Evolutionary conservation across 2,888 invertebrate species (phyloP).

Genomic region (Melanchra persicariae): DNA sequence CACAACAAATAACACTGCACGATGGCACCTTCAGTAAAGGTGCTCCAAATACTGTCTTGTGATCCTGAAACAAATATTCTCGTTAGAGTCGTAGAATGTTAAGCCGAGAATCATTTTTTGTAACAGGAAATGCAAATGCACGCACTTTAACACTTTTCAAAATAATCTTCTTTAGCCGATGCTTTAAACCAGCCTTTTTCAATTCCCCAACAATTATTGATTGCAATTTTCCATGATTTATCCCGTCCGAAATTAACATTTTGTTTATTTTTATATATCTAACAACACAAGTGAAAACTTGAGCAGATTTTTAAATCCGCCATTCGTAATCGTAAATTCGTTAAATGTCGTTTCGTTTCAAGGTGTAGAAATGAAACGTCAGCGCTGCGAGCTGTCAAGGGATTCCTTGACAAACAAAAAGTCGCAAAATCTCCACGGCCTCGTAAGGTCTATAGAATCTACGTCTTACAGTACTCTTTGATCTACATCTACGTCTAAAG

Average conservation of each 20-base stretch:
- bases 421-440: background rate
- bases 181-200: constrained; percentile 93
- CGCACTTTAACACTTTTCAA: constrained; percentile 89
- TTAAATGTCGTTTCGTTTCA: constrained; percentile 68
- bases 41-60: constrained; percentile 88
- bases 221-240: constrained; percentile 88
- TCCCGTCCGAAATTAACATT: constrained; percentile 89
- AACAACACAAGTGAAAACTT: constrained; percentile 55
- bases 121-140: constrained; percentile 51
- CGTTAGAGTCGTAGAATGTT: background rate
- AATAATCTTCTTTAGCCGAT: constrained; percentile 92
- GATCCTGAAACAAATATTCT: constrained; percentile 77
- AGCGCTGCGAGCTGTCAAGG: background rate
- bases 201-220: constrained; percentile 92
- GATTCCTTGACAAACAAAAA: background rate
- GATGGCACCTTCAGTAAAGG: constrained; percentile 87
- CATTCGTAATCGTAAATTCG: constrained; percentile 72
- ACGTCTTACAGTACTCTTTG: no score
- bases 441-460: accelerated
- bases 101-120: background rate
- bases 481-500: no score
- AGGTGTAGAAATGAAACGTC: background rate
- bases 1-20: constrained; percentile 92
- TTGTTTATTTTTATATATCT: constrained; percentile 74
- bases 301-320: constrained; percentile 72